Evolutionary conservation across 1,140 invertebrate genomes (phyloP).

Genomic region (Pararge aegeria): DNA sequence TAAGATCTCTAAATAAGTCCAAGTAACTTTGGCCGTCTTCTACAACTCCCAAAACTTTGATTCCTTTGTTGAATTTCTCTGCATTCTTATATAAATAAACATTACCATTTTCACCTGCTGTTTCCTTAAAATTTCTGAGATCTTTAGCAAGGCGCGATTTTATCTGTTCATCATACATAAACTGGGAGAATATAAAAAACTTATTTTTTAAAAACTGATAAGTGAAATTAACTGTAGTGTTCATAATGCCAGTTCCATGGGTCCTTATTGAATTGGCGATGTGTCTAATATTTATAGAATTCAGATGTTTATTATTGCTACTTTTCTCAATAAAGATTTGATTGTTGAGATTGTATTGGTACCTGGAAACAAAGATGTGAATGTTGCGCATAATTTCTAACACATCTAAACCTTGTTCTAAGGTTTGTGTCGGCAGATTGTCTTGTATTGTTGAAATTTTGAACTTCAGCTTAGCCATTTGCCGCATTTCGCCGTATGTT

Average conservation of each 20-base stretch:
- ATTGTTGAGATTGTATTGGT: conserved; percentile 97
- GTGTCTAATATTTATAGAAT: conserved; percentile 97
- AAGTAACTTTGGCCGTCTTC: conserved; percentile 92
- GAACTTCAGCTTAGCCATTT: conserved; percentile 93
- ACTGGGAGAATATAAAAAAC: conserved; percentile 97
- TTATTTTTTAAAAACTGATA: conserved; percentile 98
- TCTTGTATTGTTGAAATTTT: conserved; percentile 91
- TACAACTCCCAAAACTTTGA: conserved; percentile 92
- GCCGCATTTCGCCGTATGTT: conserved; percentile 97
- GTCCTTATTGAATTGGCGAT: conserved; percentile 98
- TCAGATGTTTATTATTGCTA: conserved; percentile 96
- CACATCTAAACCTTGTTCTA: conserved; percentile 99
- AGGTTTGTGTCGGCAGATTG: conserved; percentile 96
- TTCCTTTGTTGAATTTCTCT: conserved; percentile 96
- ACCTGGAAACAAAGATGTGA: conserved; percentile 96
- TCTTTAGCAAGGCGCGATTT: conserved; percentile 97
- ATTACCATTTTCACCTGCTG: conserved; percentile 78
- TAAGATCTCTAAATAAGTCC: conserved; percentile 95
- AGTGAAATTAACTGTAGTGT: conserved; percentile 97
- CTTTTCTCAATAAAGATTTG: conserved; percentile 97
- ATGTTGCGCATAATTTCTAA: conserved; percentile 99
- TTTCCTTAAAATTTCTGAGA: conserved; percentile 86
- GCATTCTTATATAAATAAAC: conserved; percentile 93
- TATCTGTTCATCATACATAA: conserved; percentile 99
- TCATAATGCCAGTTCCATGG: conserved; percentile 98